Conservation (phyloP, 2,888 invertebrate genomes). For the Mystacides longicornis region DNA sequence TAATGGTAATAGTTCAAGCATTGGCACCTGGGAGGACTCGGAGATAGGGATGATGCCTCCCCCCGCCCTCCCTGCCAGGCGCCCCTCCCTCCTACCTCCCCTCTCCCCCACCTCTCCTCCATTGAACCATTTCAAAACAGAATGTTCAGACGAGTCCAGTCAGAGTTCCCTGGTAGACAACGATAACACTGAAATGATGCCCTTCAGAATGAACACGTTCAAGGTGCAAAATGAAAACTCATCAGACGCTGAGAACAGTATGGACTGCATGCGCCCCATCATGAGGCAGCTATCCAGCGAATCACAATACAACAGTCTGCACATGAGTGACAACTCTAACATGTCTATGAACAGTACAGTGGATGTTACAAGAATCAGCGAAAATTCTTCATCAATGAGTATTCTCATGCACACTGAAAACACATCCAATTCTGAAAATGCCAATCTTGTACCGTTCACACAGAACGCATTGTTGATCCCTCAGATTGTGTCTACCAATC, state of each 20-base stretch:
- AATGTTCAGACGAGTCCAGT: slow-evolving; percentile 65
- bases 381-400: slow-evolving; percentile 17
- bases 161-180: slow-evolving; percentile 51
- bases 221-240: slow-evolving; percentile 36
- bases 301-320: slow-evolving; percentile 25
- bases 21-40: slow-evolving; percentile 36
- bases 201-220: slow-evolving; percentile 25
- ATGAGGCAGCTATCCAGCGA: slow-evolving; percentile 15
- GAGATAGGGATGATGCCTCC: slow-evolving; percentile 63
- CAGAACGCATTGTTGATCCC: slow-evolving; percentile 12
- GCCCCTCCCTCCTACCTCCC: slow-evolving; percentile 55
- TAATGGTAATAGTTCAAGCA: not conserved
- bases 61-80: slow-evolving; percentile 55
- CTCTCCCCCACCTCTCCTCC: slow-evolving; percentile 48
- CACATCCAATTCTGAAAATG: slow-evolving; percentile 3
- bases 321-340: slow-evolving; percentile 30
- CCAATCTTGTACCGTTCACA: slow-evolving; percentile 2
- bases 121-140: slow-evolving; percentile 52
- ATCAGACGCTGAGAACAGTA: slow-evolving; percentile 39
- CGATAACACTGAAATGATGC: slow-evolving; percentile 30
- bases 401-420: slow-evolving; percentile 17
- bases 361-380: slow-evolving; percentile 19
- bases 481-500: slow-evolving; percentile 7
- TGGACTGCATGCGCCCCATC: slow-evolving; percentile 32
- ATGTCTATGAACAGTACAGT: slow-evolving; percentile 30